Conservation (phyloP, 2,888 invertebrate genomes). For the Acleris emargana region DNA sequence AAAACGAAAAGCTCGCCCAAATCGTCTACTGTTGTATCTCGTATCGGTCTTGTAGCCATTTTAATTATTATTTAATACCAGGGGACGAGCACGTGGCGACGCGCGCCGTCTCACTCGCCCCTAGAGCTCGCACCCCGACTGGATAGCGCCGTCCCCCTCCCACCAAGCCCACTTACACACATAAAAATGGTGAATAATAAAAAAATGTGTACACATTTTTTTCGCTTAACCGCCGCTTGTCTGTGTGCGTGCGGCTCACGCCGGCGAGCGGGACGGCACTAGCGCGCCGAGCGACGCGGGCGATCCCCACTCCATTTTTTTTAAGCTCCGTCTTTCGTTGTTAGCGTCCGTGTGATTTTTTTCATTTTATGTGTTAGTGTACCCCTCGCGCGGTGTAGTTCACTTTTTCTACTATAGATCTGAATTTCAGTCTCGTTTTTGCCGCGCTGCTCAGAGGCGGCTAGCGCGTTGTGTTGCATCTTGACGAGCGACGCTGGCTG, state of each 20-base stretch:
- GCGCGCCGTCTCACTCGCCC: constrained; percentile 61
- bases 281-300: constrained; percentile 58
- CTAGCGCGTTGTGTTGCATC: constrained; percentile 78
- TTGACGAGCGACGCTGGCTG: constrained; percentile 62
- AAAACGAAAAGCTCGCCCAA: constrained; percentile 79
- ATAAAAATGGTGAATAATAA: constrained; percentile 84
- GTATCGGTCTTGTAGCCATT: constrained; percentile 83
- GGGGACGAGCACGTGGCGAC: constrained; percentile 83
- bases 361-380: constrained; percentile 84
- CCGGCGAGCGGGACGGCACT: constrained; percentile 62
- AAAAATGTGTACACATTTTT: constrained; percentile 84
- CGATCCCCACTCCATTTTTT: constrained; percentile 80
- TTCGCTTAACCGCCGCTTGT: constrained; percentile 76
- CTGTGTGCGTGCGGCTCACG: constrained; percentile 72
- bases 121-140: constrained; percentile 46
- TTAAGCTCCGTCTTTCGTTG: constrained; percentile 77
- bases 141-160: constrained; percentile 59
- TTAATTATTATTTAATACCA: constrained; percentile 84
- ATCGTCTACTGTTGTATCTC: constrained; percentile 78
- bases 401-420: constrained; percentile 85
- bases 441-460: constrained; percentile 82
- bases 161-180: constrained; percentile 82
- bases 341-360: constrained; percentile 81
- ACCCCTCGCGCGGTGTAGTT: constrained; percentile 83
- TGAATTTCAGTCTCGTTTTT: constrained; percentile 84